phyloP scores from a whole-genome alignment of 1,140 invertebrate genomes.

The Thrips palmi region DNA sequence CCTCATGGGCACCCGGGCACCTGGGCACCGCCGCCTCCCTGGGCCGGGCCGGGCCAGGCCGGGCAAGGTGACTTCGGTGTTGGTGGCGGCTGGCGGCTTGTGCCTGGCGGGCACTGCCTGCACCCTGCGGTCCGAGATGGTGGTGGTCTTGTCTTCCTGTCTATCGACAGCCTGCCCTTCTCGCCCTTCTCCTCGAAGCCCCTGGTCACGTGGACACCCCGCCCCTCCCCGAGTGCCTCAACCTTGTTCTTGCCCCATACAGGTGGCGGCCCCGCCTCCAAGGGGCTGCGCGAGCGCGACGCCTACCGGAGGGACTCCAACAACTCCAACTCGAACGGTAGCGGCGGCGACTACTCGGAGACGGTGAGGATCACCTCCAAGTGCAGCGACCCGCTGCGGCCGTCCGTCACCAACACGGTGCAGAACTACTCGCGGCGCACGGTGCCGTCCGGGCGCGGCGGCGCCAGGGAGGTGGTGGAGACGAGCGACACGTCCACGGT shows the following conservation, averaged over 20 bases:
- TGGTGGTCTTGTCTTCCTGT: too few relatives aligned
- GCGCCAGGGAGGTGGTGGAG: conserved; percentile 39
- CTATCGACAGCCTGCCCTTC: too few relatives aligned
- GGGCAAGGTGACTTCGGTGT: too few relatives aligned
- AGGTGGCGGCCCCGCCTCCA: not conserved
- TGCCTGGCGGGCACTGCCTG: too few relatives aligned
- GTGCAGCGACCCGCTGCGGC: conserved; percentile 38
- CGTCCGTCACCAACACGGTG: conserved; percentile 43
- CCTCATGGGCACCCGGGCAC: too few relatives aligned
- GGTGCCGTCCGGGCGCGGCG: conserved; percentile 36
- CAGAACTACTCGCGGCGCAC: conserved; percentile 44
- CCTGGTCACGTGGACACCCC: conserved; percentile 13
- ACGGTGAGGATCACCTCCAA: conserved; percentile 43
- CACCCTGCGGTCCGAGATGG: too few relatives aligned
- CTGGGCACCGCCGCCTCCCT: too few relatives aligned
- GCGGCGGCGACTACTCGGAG: conserved; percentile 48
- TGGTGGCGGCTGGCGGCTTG: too few relatives aligned
- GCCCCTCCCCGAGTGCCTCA: conserved; percentile 11
- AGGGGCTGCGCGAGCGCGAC: conserved; percentile 18
- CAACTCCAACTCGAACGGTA: conserved; percentile 25
- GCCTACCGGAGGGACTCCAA: conserved; percentile 20
- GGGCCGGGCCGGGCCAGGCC: too few relatives aligned
- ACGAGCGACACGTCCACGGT: conserved; percentile 45
- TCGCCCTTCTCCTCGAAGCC: conserved; percentile 9
- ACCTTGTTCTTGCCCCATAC: conserved; percentile 9